Conservation (phyloP, 53 echinoderm and acorn worm genomes). For the Stichopus horrens region DNA sequence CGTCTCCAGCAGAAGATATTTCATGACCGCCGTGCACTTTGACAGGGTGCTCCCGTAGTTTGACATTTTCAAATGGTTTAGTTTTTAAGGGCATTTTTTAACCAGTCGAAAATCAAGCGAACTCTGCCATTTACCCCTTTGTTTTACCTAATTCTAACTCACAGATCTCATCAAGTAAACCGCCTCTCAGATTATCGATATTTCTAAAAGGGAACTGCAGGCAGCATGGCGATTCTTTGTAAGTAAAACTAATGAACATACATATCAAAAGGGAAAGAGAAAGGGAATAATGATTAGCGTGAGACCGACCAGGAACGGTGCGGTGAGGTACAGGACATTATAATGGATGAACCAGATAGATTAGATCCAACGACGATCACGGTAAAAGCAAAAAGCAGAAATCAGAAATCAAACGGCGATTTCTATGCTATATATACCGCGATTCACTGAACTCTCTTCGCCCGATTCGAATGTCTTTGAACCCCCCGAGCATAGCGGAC, state of each 20-base stretch:
- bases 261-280: not conserved
- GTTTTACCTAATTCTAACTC: not conserved
- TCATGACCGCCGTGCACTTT: not conserved
- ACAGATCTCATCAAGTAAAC: not conserved
- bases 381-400: not conserved
- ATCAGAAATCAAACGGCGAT: not conserved
- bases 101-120: not conserved
- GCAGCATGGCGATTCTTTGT: not conserved
- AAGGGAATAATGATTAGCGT: not conserved
- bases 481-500: slow-evolving; percentile 1
- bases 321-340: not conserved
- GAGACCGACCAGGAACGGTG: not conserved
- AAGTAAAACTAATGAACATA: not conserved
- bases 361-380: not conserved
- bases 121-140: not conserved
- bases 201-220: not conserved
- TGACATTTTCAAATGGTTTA: not conserved
- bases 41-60: not conserved
- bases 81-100: no score
- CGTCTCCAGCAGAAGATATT: no score
- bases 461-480: not conserved
- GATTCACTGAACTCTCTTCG: not conserved
- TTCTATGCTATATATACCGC: not conserved
- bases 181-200: not conserved
- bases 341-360: not conserved